Evolutionary conservation across 2,797 vertebrate genomes (phyloP).

Genomic region (Peromyscus nudipes): DNA sequence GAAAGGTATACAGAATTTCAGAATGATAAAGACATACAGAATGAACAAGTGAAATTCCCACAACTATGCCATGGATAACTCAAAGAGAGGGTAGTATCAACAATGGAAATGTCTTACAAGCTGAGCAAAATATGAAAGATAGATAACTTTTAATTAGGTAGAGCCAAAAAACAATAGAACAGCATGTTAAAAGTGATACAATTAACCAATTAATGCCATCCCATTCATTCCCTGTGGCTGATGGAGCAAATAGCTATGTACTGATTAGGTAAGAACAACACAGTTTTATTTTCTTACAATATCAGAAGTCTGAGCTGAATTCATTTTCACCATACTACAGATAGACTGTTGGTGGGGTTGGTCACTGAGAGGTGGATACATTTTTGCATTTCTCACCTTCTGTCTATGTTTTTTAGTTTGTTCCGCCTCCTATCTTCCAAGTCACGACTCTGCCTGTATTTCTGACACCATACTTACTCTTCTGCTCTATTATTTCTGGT

Average conservation of each 20-base stretch:
- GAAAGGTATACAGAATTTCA: neutral
- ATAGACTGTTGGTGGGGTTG: neutral
- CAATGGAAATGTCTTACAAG: neutral
- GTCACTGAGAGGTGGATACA: neutral
- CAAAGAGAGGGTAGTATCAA: neutral
- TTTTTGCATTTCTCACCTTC: neutral
- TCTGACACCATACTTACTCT: neutral
- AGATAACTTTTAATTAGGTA: neutral
- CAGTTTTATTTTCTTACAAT: neutral
- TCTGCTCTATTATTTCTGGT: neutral
- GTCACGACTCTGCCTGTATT: too few relatives aligned
- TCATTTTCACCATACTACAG: neutral
- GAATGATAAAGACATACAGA: neutral
- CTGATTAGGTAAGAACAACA: neutral
- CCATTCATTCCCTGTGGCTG: neutral
- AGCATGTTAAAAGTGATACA: neutral
- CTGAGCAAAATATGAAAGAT: neutral
- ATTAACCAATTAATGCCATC: neutral
- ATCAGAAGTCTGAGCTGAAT: neutral
- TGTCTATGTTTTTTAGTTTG: neutral
- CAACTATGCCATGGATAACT: neutral
- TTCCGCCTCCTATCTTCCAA: neutral
- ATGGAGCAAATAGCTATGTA: neutral
- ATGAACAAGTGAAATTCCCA: neutral
- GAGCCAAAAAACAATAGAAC: neutral